Percentiles rank a stretch among this genome's conserved stretches.
These are phyloP conservation scores for Euproctis similis DNA, from an alignment of 2,888 invertebrate genomes.

Conservation along the genomic window DNA sequence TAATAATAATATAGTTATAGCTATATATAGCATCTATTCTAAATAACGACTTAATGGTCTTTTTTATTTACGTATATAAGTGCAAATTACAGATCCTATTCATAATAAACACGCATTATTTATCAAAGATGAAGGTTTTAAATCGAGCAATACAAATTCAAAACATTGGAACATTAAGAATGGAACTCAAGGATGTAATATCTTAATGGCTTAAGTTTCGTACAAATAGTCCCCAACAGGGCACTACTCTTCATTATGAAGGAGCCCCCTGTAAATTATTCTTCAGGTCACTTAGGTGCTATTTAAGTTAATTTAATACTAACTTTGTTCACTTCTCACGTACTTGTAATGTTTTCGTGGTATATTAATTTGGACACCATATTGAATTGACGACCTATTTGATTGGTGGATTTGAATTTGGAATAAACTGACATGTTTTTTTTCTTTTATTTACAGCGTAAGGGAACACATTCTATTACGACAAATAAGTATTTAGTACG, in stretches of 20 bases:
- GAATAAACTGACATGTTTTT: too few relatives aligned
- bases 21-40: too few relatives aligned
- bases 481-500: too few relatives aligned
- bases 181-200: slow-evolving; percentile 57
- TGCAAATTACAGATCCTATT: too few relatives aligned
- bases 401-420: slow-evolving; percentile 14
- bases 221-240: slow-evolving; percentile 60
- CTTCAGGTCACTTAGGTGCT: slow-evolving; percentile 70
- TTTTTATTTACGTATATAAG: too few relatives aligned
- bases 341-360: slow-evolving; percentile 36
- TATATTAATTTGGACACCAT: slow-evolving; percentile 32
- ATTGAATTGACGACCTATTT: slow-evolving; percentile 14
- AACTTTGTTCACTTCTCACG: slow-evolving; percentile 56
- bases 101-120: too few relatives aligned
- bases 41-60: too few relatives aligned
- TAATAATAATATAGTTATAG: too few relatives aligned
- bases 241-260: slow-evolving; percentile 68
- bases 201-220: slow-evolving; percentile 69
- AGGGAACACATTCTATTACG: too few relatives aligned
- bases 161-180: slow-evolving; percentile 30
- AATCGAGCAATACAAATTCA: slow-evolving; percentile 23
- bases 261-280: slow-evolving; percentile 65
- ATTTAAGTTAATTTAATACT: slow-evolving; percentile 69
- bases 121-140: too few relatives aligned
- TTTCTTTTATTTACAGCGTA: too few relatives aligned